Evolutionary conservation across 1,140 invertebrate genomes (phyloP), one percentile per base, ranked within the genome.

Genomic region (Cataglyphis hispanica): DNA sequence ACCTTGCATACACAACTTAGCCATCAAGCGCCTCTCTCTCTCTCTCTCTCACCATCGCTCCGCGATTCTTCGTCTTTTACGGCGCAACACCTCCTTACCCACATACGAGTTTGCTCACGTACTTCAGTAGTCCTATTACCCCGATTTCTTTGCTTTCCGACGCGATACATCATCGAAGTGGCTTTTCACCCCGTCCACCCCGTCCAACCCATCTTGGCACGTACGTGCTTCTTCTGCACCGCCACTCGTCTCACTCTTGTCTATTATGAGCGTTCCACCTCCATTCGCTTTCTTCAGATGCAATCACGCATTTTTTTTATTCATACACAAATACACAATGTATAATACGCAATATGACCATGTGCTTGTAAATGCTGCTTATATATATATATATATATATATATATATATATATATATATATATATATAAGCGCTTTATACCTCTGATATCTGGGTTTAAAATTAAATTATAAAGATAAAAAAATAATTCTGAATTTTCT

Each of bases 41-140:
- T n/a, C n/a, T n/a, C n/a, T n/a, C n/a, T n/a, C n/a, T 5, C n/a
- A 25, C n/a, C n/a, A 34, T 10, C 27, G 27, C n/a, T 66, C 25
- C 66, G 34, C 40, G n/a, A 72, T 60, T 19, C 37, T 67, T 50
- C 25, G 75, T 67, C 53, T 34, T 69, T 84, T 64, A 34, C 56
- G 22, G 22, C 16, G 43, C 74, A 58, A 76, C 56, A 43, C 53
- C 69, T 50, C 61, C 58, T 86, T 60, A 77, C 75, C 75, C 58
- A 84, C 87, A 83, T 88, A 81, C 85, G 80, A 87, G 85, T 88
- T 88, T 88, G 69, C 87, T 88, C 87, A 86, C 87, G 87, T 88
- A 81, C 78, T 84, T 83, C 85, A 58, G 74, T 87, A 87, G 85
- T 85, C 87, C 87, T 87, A 89, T 87, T 89, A 87, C 81, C 87